Evolutionary conservation across 2,888 invertebrate genomes (phyloP), one percentile per base, ranked within the genome.

Genomic region (Nesidiocoris tenuis): DNA sequence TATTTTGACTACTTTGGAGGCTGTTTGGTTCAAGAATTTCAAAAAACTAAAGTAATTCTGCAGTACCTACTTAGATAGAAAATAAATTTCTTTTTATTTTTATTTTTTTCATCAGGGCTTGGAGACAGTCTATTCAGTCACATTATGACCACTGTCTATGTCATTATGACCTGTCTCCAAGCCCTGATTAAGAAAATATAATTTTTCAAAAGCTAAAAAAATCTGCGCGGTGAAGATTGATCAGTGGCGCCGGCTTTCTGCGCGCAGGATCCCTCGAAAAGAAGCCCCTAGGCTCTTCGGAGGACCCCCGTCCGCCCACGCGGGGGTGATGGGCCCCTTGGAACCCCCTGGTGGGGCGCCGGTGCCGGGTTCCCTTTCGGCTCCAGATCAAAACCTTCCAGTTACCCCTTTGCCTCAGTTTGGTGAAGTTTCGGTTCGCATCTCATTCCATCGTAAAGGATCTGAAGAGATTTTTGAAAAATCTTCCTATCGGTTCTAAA

Each of bases 391-490:
- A 65, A 65, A 24, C 39, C 65, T 17, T 2, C 65, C 65, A 65
- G 65, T 65, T 65, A 65, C 65, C 65, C 65, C 65, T 65, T 65
- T 65, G 65, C 65, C 65, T 65, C 39, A 65, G 65, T 65, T 65
- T 65, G 65, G 65, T 65, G 65, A 65, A 65, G 65, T 65, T 65
- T 65, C 65, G 65, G 65, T 65, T 65, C 17, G 16, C 5, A 25
- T 18, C 63, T 9, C 63, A n/a, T n/a, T n/a, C n/a, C 39, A 39
- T 39, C 39, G 12, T 39, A 39, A 12, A 39, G 12, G 12, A 39
- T 3, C 3, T 7, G 39, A 39, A 39, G 39, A 39, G 39, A n/a
- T n/a, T n/a, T n/a, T n/a, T n/a, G n/a, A n/a, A 39, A 3, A 39
- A 39, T 39, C 12, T 39, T 39, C 12, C 39, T 39, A n/a, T n/a